Base-by-base conservation (phyloP, 2,113 vertebrate genomes). In the Aphyosemion australe region DNA sequence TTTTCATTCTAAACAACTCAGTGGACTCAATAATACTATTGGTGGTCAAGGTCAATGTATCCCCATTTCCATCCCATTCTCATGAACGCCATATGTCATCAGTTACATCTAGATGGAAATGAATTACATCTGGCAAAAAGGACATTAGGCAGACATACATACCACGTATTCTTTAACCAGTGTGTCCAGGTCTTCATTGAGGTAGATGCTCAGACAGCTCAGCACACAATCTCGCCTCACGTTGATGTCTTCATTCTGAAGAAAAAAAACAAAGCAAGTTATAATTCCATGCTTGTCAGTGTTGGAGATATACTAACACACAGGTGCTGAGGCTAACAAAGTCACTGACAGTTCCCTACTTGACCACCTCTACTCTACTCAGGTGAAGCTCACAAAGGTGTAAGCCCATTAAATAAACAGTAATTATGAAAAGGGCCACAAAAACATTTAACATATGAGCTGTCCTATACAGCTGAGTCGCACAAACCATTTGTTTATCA, bases 161-260 rank as follows among this genome's bases (percentile, higher is more conserved):
- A 52, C 56, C 20, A 52, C 2, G 6, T 69, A 34, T 45, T 60
- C 48, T 52, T 60, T 45, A 15, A 69, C 31, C 47, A 60, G 56
- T 59, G 66, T 45, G 47, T 45, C 21, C 66, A 45, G 16, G 66
- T 69, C 66, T 60, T 60, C 66, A 45, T 52, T 69, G 47, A 69
- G 21, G 21, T 50, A 68, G 46, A 68, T 51, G 65, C 55, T 69
- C 19, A 69, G 55, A 59, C 53, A 67, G 34, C 34, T 37, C 34
- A 37, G 34, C 34, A 37, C 34, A 37, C 64, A 56, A 57, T 66
- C 65, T 50, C 46, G 21, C 54, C 54, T 68, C 46, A 68, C 34
- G 8, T 43, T 68, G 47, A 60, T 59, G 47, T 69, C 55, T 51
- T 69, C 47, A 52, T n/a, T 69, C 65, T 69, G 47, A 9, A 9